Evolutionary conservation across 1,140 invertebrate genomes (phyloP).

Genomic region (Habropoda laboriosa): DNA sequence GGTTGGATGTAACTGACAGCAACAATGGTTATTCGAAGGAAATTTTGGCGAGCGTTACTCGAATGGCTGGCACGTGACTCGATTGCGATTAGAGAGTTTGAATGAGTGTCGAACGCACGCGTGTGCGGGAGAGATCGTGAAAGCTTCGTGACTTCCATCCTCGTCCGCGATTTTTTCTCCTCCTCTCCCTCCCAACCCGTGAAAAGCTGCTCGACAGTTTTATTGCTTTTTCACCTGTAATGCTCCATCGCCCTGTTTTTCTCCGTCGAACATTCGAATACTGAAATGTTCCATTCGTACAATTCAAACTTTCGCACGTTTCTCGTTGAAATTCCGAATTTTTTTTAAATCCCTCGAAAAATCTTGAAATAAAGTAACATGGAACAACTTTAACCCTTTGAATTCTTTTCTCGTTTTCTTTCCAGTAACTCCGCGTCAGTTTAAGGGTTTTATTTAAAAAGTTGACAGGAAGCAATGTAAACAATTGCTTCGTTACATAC

Average conservation of each 20-base stretch:
- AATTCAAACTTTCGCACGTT: too few relatives aligned
- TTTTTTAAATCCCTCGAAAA: too few relatives aligned
- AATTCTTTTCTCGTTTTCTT: too few relatives aligned
- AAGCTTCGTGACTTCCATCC: conserved; percentile 5
- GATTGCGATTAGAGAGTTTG: conserved; percentile 54
- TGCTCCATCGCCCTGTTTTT: neutral
- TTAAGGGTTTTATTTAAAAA: too few relatives aligned
- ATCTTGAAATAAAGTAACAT: too few relatives aligned
- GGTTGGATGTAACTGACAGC: neutral
- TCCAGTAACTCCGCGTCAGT: too few relatives aligned
- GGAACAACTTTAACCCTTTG: too few relatives aligned
- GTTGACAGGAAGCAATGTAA: too few relatives aligned
- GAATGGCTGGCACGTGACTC: conserved; percentile 51
- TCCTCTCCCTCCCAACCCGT: neutral
- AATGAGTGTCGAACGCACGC: conserved; percentile 47
- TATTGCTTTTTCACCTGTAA: neutral
- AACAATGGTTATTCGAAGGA: conserved; percentile 6
- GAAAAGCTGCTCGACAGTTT: neutral
- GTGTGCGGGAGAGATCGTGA: conserved; percentile 6
- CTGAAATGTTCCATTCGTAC: too few relatives aligned
- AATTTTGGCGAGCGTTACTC: conserved; percentile 25
- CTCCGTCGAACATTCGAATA: neutral
- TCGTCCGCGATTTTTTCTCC: conserved; percentile 39
- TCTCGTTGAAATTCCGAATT: too few relatives aligned
- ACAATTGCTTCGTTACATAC: too few relatives aligned